Base-by-base conservation (phyloP, 1,140 invertebrate genomes). In the Cataglyphis hispanica region DNA sequence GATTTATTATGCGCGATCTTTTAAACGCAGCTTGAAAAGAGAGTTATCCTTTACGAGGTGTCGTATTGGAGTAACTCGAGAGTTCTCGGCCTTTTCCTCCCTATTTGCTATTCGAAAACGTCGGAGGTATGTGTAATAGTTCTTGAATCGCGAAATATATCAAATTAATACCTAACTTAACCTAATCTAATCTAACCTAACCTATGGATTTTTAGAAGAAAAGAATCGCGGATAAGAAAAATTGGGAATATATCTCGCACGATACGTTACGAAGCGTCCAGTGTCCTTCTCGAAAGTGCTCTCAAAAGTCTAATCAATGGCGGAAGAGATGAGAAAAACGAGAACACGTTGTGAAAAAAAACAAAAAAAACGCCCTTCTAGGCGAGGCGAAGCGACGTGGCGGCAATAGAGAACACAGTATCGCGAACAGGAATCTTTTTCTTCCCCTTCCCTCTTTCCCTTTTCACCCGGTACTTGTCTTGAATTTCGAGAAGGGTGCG, bases 401-500 rank as follows among this genome's bases (percentile, higher is more conserved):
- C 27, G 46, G 72, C 46, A 75, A 87, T 84, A 76, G 80, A 75
- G 85, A 84, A 84, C 87, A 90, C 86, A 87, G 87, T 87, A 85
- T 90, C 90, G 46, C 61, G 85, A 89, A 70, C 60, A n/a, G 60
- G 84, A 90, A 83, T 90, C 81, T 90, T 34, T 85, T 72, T 25
- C 67, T 60, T 50, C 3, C 16, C 78, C 70, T 50, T 67, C 53
- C 70, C 46, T 37, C 46, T n/a, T 25, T 63, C 37, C 64, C 27
- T 60, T 53, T 25, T 34, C 13, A n/a, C 27, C 56, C 61, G 43
- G 53, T 58, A 75, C 81, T 72, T 50, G 86, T 91, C 81, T 91
- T 90, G 90, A 86, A 91, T 91, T 91, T 91, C 90, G 58, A 91
- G 89, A 91, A 91, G 90, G 90, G 90, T 91, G 69, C 85, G 72